A percentile compares a stretch with the other conserved stretches of the same genome.
Conservation (phyloP, 92 coral and sea anemone species). For the Zoanthus sansibaricus region DNA sequence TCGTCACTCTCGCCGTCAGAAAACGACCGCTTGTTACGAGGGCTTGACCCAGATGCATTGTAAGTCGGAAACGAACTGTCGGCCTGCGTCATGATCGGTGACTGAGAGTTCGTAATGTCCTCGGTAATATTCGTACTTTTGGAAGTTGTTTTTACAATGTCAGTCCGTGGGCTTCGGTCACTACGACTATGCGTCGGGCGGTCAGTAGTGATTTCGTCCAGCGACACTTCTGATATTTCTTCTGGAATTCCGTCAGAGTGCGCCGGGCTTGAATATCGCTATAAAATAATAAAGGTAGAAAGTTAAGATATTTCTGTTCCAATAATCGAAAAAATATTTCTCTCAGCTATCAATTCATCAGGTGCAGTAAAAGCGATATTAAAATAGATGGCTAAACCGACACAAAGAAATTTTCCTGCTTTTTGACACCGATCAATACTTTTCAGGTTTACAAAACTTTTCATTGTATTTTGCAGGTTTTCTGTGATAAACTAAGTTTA, state of each 20-base stretch:
- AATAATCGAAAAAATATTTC: too few species aligned
- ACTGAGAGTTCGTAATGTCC: constrained; percentile 76
- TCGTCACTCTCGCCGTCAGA: constrained; percentile 95
- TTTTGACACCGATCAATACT: too few species aligned
- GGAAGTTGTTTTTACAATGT: constrained; percentile 53
- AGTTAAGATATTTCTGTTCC: background rate
- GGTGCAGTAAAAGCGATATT: too few species aligned
- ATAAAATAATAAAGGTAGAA: background rate
- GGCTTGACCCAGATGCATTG: constrained; percentile 55
- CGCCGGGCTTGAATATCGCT: constrained; percentile 48
- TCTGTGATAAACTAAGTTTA: too few species aligned
- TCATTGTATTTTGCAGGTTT: too few species aligned
- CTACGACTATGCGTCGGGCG: constrained; percentile 62
- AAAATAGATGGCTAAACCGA: too few species aligned
- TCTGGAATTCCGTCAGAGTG: constrained; percentile 58
- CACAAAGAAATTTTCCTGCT: too few species aligned
- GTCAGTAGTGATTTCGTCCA: constrained; percentile 57
- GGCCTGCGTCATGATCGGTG: constrained; percentile 73
- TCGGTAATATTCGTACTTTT: constrained; percentile 74
- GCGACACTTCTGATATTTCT: constrained; percentile 47
- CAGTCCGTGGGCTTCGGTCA: constrained; percentile 34
- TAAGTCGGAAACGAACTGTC: constrained; percentile 73
- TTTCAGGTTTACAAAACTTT: too few species aligned
- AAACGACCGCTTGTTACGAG: constrained; percentile 74
- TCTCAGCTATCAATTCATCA: too few species aligned